These are phyloP conservation scores for Andricus quercusramuli DNA, from an alignment of 2,888 invertebrate genomes.

Conservation along the genomic window DNA sequence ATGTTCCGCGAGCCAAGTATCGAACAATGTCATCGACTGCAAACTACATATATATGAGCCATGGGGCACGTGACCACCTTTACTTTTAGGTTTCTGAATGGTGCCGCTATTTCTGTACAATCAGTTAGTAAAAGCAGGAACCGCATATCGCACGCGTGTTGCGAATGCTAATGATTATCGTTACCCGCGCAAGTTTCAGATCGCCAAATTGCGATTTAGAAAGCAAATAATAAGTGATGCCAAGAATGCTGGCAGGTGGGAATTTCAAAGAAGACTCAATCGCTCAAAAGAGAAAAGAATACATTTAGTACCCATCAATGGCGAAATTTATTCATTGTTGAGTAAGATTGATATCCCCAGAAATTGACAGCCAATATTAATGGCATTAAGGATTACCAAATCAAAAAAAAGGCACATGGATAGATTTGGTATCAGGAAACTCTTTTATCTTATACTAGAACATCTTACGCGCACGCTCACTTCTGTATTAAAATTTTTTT, in stretches of 20 bases:
- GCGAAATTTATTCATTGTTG: background rate
- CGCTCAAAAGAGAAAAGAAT: background rate
- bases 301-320: background rate
- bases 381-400: background rate
- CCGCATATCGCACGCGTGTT: constrained; percentile 18
- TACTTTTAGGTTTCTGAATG: background rate
- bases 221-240: constrained; percentile 56
- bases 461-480: too few species aligned
- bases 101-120: constrained; percentile 1
- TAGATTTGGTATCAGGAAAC: too few species aligned
- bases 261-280: constrained; percentile 18
- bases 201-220: constrained; percentile 59
- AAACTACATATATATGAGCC: background rate
- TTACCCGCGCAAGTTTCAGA: constrained; percentile 37
- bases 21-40: background rate
- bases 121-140: constrained; percentile 12
- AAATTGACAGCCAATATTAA: background rate
- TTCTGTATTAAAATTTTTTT: background rate
- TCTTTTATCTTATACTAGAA: too few species aligned
- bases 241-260: constrained; percentile 46
- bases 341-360: background rate
- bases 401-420: background rate
- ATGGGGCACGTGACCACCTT: background rate
- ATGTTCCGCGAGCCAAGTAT: background rate
- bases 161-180: constrained; percentile 16